A percentile compares a stretch with the other conserved stretches of the same genome.
phyloP scores from a whole-genome alignment of 2,797 vertebrate species.

The Diplodus sargus region DNA sequence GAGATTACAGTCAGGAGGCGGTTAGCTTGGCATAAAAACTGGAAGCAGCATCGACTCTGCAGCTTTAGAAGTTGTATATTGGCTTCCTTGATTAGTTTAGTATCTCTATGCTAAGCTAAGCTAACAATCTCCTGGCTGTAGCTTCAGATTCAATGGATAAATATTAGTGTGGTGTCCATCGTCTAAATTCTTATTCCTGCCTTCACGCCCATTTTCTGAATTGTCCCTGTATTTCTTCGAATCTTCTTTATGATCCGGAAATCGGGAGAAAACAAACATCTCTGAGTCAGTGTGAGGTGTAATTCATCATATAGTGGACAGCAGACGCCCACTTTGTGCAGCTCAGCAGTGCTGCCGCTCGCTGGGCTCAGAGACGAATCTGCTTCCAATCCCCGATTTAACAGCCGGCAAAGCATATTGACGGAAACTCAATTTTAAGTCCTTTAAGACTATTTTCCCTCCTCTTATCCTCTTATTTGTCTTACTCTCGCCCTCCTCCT shows the following conservation, averaged over 20 bases:
- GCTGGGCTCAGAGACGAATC: slow-evolving; percentile 33
- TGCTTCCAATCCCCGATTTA: slow-evolving; percentile 51
- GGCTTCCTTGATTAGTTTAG: no score
- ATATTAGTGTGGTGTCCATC: not conserved
- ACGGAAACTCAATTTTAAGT: slow-evolving; percentile 54
- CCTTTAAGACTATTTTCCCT: slow-evolving; percentile 64
- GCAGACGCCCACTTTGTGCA: slow-evolving; percentile 21
- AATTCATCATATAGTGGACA: slow-evolving; percentile 9
- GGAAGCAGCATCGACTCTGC: not conserved
- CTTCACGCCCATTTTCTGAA: not conserved
- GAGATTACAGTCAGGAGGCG: not conserved
- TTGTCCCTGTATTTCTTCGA: not conserved
- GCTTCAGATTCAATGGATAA: not conserved
- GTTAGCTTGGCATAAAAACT: not conserved
- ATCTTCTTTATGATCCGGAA: not conserved
- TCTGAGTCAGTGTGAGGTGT: not conserved
- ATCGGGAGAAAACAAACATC: not conserved
- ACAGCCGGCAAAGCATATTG: slow-evolving; percentile 38
- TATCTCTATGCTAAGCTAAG: not conserved
- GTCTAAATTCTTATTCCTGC: no score
- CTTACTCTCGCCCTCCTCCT: slow-evolving; percentile 41
- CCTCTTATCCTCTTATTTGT: slow-evolving; percentile 69
- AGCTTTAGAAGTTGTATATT: not conserved
- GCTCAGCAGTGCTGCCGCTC: slow-evolving; percentile 10
- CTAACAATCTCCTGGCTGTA: not conserved